Evolutionary conservation across 2,888 invertebrate genomes (phyloP).

Genomic region (Netelia virgata): DNA sequence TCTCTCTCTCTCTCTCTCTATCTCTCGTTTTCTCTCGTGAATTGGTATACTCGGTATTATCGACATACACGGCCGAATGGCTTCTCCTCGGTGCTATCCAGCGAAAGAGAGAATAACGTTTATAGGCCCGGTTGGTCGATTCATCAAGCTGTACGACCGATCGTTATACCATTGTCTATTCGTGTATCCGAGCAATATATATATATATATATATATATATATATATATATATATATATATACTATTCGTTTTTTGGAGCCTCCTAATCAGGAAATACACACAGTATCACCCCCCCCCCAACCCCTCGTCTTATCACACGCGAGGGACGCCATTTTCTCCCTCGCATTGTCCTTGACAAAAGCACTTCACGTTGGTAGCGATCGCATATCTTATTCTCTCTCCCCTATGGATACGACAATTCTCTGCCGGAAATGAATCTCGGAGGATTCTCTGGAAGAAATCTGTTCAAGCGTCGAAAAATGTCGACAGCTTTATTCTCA

Average conservation of each 20-base stretch:
- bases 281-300: constrained; percentile 19
- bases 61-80: constrained; percentile 56
- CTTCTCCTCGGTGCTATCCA: constrained; percentile 50
- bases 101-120: constrained; percentile 64
- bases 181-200: constrained; percentile 41
- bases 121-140: constrained; percentile 64
- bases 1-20: not conserved
- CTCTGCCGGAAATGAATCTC: constrained; percentile 14
- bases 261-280: constrained; percentile 66
- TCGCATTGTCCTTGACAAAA: constrained; percentile 27
- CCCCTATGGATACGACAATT: not conserved
- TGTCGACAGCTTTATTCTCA: constrained; percentile 19
- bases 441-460: constrained; percentile 6
- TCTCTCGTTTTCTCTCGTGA: not conserved
- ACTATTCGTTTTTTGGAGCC: constrained; percentile 30
- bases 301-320: constrained; percentile 36
- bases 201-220: constrained; percentile 10
- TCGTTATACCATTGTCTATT: constrained; percentile 63
- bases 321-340: constrained; percentile 34
- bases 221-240: too few species aligned
- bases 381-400: constrained; percentile 48
- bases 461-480: constrained; percentile 13
- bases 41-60: constrained; percentile 55
- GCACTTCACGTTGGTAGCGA: constrained; percentile 23
- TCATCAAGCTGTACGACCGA: constrained; percentile 65